phyloP scores from a whole-genome alignment of 2,888 invertebrate species.

The Meiosimyza decipiens region DNA sequence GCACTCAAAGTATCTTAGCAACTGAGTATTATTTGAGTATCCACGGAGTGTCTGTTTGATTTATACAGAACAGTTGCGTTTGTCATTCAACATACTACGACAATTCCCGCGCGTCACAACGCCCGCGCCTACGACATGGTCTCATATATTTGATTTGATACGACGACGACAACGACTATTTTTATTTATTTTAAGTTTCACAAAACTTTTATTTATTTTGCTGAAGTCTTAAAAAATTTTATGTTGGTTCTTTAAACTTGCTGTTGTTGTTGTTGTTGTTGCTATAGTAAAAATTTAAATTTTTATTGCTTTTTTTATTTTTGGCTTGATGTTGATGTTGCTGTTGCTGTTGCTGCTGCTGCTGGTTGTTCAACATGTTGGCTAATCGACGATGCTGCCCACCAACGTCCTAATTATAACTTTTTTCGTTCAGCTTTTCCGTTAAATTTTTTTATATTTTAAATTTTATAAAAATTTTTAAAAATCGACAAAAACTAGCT shows the following conservation, averaged over 20 bases:
- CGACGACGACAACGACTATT: conserved; percentile 32
- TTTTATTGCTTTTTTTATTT: conserved; percentile 40
- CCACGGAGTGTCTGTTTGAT: conserved; percentile 9
- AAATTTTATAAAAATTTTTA: conserved; percentile 33
- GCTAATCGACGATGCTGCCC: conserved; percentile 48
- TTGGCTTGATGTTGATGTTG: conserved; percentile 37
- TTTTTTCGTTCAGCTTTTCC: conserved; percentile 35
- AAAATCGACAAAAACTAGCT: conserved; percentile 11
- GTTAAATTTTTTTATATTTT: conserved; percentile 4
- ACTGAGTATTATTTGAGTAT: no score
- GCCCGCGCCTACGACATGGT: background rate
- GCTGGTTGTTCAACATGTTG: conserved; percentile 50
- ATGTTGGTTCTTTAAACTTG: conserved; percentile 29
- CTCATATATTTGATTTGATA: background rate
- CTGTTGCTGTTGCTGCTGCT: conserved; percentile 39
- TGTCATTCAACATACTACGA: conserved; percentile 3
- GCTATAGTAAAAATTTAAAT: conserved; percentile 42
- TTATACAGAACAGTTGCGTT: conserved; percentile 13
- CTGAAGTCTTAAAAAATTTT: conserved; percentile 41
- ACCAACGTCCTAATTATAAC: conserved; percentile 34
- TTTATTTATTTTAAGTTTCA: conserved; percentile 46
- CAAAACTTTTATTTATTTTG: conserved; percentile 34
- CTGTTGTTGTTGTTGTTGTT: conserved; percentile 39
- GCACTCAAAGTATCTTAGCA: no score
- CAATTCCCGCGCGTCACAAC: background rate